These are phyloP conservation scores for Perognathus longimembris DNA, from an alignment of 2,113 vertebrate genomes.

Conservation along the genomic window DNA sequence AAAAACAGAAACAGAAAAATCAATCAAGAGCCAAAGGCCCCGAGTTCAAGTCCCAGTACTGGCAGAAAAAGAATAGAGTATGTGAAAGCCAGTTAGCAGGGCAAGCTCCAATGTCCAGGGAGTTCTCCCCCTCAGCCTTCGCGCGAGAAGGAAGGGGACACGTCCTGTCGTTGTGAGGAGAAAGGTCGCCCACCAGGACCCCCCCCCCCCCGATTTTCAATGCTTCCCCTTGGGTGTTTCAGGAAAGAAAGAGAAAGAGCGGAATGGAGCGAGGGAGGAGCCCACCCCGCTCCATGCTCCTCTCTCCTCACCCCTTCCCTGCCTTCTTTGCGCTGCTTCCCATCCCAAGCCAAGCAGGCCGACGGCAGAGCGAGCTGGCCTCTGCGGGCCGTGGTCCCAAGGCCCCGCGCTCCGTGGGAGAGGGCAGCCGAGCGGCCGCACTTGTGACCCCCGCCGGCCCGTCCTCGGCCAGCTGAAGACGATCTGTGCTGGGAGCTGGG, in stretches of 20 bases:
- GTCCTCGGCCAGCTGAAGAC: not conserved
- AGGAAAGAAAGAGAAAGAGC: not conserved
- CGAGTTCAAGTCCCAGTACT: too few species aligned
- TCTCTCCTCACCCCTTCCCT: fast-evolving
- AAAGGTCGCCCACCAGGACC: too few species aligned
- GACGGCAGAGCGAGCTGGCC: not conserved
- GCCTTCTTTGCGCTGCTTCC: not conserved
- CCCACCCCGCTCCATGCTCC: fast-evolving
- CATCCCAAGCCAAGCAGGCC: not conserved
- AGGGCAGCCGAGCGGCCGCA: not conserved
- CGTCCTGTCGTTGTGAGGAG: too few species aligned
- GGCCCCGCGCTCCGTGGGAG: not conserved
- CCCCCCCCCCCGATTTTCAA: too few species aligned
- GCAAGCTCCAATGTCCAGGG: too few species aligned
- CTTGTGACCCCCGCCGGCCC: too few species aligned
- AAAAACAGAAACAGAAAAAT: too few species aligned
- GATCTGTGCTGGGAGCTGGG: not conserved
- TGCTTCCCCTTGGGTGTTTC: not conserved
- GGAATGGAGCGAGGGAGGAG: not conserved
- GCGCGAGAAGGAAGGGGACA: too few species aligned
- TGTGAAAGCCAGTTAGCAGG: too few species aligned
- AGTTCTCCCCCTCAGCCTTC: too few species aligned
- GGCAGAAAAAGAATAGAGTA: too few species aligned
- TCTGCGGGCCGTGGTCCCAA: not conserved
- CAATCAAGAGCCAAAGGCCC: too few species aligned